Evolutionary conservation across 2,797 vertebrate genomes (phyloP).

Genomic region (Eulemur rubriventer): DNA sequence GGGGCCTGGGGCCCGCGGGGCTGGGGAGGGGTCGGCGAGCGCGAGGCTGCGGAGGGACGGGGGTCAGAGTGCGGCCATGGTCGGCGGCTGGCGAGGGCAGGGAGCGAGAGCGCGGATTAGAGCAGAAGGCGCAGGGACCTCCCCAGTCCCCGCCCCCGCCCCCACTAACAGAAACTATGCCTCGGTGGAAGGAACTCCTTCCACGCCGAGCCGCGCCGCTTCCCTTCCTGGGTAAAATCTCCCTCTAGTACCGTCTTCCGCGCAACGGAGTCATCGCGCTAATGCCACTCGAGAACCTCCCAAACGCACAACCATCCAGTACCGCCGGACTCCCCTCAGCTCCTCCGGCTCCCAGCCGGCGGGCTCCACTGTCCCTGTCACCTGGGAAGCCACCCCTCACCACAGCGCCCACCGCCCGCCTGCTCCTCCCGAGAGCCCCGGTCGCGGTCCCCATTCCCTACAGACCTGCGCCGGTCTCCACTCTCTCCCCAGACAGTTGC

Average conservation of each 20-base stretch:
- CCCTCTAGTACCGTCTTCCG: too few relatives aligned
- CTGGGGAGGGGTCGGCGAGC: neutral
- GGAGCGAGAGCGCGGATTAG: neutral
- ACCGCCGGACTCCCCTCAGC: neutral
- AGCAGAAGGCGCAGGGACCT: rapidly evolving
- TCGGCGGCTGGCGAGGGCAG: constrained; percentile 35
- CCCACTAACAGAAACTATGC: neutral
- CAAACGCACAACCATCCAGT: neutral
- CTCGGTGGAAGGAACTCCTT: neutral
- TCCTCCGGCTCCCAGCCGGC: neutral
- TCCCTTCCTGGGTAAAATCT: neutral
- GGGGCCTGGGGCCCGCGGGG: constrained; percentile 16
- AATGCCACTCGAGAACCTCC: neutral
- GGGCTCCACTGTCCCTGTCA: too few relatives aligned
- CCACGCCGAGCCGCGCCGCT: neutral
- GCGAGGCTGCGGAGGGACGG: neutral
- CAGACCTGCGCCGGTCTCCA: neutral
- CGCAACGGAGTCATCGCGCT: too few relatives aligned
- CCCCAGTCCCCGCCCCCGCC: neutral
- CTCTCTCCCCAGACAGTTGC: neutral
- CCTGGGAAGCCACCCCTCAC: rapidly evolving
- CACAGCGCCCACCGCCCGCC: too few relatives aligned
- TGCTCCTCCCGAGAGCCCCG: neutral
- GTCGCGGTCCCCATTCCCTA: neutral
- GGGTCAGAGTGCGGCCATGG: constrained; percentile 67